Evolutionary conservation across 1,140 invertebrate species (phyloP), one percentile per base, ranked within the genome.

Genomic region (Amphibalanus amphitrite): DNA sequence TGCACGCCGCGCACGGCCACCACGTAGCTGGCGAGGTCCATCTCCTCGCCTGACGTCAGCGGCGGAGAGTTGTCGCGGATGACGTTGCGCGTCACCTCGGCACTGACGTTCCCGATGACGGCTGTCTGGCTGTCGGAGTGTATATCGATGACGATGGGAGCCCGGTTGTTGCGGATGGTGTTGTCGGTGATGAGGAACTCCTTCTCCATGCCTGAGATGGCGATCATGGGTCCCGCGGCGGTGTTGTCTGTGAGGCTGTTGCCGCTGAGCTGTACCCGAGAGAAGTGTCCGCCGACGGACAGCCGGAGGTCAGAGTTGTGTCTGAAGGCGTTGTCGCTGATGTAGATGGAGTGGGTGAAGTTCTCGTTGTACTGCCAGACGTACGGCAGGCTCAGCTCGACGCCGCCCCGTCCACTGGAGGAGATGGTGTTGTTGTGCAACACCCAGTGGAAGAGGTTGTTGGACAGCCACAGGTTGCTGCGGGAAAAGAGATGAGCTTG

Each of bases 131-230:
- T 96, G 76, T 93, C 87, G 33, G 91, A 88, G 72, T 87, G 86
- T 77, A 98, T 92, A 78, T 96, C 89, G 0, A 97, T 84, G 82
- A 97, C 89, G 77, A 87, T 92, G n/a, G 85, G 83, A 0, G 90
- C 92, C 69, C 82, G 86, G 78, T 99, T 99, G 28, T 84, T 82
- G 74, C 87, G 84, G 64, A 99, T 90, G 70, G 76, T 74, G 77
- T 90, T 89, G 78, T 82, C 89, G 86, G 76, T 86, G 79, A 85
- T 88, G 30, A 86, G 83, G 80, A 98, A 84, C 76, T 90, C 88
- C 81, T 99, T 99, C 80, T 99, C 97, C 94, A 98, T 99, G 25
- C 97, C 97, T 71, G 86, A 83, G 6, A 99, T 83, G 0, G 88
- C 86, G 3, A 99, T 84, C 25, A 99, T 80, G 0, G 96, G 92